These are phyloP conservation scores for Eulithis prunata DNA, from an alignment of 2,888 invertebrate species.

Conservation along the genomic window DNA sequence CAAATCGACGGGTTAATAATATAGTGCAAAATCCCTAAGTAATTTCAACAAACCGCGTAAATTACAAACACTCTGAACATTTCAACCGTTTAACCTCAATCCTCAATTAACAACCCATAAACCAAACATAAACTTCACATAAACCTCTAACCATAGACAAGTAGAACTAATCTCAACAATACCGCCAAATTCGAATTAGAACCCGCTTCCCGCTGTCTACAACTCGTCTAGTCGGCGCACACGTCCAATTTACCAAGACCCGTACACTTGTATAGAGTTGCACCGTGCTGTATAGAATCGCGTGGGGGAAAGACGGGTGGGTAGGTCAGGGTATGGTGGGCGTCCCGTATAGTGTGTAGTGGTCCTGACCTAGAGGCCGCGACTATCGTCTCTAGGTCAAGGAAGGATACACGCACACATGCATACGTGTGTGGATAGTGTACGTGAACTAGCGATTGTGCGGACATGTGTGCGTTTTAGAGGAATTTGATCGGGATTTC, in stretches of 20 bases:
- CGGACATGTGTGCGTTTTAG: slow-evolving; percentile 39
- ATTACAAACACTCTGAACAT: slow-evolving; percentile 29
- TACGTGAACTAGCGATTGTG: slow-evolving; percentile 37
- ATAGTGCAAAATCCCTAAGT: slow-evolving; percentile 17
- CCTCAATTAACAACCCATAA: slow-evolving; percentile 30
- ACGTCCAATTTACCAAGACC: slow-evolving; percentile 58
- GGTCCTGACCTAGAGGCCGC: slow-evolving; percentile 81
- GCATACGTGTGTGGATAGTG: slow-evolving; percentile 41
- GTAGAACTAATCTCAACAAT: slow-evolving; percentile 41
- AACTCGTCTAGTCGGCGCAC: slow-evolving; percentile 72
- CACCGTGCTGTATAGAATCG: slow-evolving; percentile 42
- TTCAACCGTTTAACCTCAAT: slow-evolving; percentile 17
- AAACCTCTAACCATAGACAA: slow-evolving; percentile 49
- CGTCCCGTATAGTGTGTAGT: slow-evolving; percentile 72
- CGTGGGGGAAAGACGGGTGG: slow-evolving; percentile 39
- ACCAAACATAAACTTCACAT: slow-evolving; percentile 40
- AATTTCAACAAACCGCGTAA: slow-evolving; percentile 24
- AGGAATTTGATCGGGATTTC: slow-evolving; percentile 39
- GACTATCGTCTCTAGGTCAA: slow-evolving; percentile 81
- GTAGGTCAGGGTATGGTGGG: slow-evolving; percentile 55
- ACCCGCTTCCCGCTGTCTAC: slow-evolving; percentile 68
- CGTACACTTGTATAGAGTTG: slow-evolving; percentile 54
- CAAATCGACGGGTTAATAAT: slow-evolving; percentile 17
- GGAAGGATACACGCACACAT: slow-evolving; percentile 82
- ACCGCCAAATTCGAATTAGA: slow-evolving; percentile 45